These are phyloP conservation scores for Colinus virginianus DNA, from an alignment of 2,113 vertebrate genomes.

Conservation along the genomic window DNA sequence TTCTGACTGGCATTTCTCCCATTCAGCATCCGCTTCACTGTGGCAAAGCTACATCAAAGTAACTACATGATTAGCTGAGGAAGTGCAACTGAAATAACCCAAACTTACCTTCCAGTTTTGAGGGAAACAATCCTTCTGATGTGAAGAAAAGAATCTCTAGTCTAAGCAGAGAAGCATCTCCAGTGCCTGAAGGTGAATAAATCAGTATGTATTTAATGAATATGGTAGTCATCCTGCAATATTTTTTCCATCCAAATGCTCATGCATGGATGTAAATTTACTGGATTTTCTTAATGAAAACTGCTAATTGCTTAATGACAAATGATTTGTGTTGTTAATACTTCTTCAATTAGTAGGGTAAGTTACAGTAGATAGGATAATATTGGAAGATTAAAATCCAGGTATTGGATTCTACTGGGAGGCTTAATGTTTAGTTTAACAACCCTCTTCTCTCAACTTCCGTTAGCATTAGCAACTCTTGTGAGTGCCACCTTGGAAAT, in stretches of 20 bases:
- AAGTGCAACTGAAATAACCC: background rate
- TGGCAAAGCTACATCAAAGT: background rate
- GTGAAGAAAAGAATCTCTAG: background rate
- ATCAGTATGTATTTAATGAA: background rate
- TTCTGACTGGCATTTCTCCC: background rate
- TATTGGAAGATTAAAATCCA: background rate
- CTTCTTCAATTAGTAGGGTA: background rate
- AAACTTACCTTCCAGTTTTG: background rate
- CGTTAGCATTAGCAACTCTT: background rate
- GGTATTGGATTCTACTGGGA: background rate
- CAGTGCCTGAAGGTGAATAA: background rate
- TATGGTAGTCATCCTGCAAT: background rate
- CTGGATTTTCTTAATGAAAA: background rate
- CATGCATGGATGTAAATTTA: background rate
- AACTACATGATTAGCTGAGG: background rate
- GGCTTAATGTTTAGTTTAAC: background rate
- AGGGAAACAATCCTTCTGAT: background rate
- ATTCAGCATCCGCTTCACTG: background rate
- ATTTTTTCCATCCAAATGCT: background rate
- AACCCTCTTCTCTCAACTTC: background rate
- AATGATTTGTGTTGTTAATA: background rate
- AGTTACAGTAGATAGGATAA: background rate
- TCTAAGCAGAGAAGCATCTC: background rate
- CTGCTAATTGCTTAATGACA: background rate
- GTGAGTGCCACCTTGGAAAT: background rate